phyloP scores from a whole-genome alignment of 2,888 invertebrate species.

The Bembecia ichneumoniformis region DNA sequence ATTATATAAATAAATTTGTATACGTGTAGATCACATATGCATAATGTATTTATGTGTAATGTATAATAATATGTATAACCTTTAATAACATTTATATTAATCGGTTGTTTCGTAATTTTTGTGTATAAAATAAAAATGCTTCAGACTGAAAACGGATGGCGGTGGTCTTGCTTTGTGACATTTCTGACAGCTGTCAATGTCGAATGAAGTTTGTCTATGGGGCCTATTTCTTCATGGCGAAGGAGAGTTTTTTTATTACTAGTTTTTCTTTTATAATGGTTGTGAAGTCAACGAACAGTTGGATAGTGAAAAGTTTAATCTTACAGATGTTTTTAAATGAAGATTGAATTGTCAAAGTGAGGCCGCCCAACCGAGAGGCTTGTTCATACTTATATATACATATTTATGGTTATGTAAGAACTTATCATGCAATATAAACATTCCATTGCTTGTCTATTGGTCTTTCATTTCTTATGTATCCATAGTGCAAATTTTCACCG shows the following conservation, averaged over 20 bases:
- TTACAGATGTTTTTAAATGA: constrained; percentile 9
- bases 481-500: no score
- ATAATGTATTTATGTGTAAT: constrained; percentile 28
- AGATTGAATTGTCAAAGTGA: constrained; percentile 22
- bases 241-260: constrained; percentile 1
- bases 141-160: constrained; percentile 29
- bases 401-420: constrained; percentile 38
- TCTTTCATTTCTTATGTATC: constrained; percentile 39
- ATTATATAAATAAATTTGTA: constrained; percentile 30
- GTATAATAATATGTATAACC: constrained; percentile 30
- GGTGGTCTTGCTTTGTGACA: constrained; percentile 34
- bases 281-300: constrained; percentile 37
- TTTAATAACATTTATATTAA: constrained; percentile 7
- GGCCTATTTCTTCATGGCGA: constrained; percentile 6
- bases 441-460: constrained; percentile 63
- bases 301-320: constrained; percentile 23
- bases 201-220: constrained; percentile 1
- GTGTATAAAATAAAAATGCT: constrained; percentile 32
- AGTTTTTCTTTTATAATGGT: constrained; percentile 17
- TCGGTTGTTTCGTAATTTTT: constrained; percentile 38
- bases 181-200: constrained; percentile 2
- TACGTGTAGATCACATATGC: constrained; percentile 39
- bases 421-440: constrained; percentile 65
- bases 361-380: constrained; percentile 36
- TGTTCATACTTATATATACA: constrained; percentile 32